These are phyloP conservation scores for Noctua fimbriata DNA, from an alignment of 2,888 invertebrate genomes.

Conservation along the genomic window DNA sequence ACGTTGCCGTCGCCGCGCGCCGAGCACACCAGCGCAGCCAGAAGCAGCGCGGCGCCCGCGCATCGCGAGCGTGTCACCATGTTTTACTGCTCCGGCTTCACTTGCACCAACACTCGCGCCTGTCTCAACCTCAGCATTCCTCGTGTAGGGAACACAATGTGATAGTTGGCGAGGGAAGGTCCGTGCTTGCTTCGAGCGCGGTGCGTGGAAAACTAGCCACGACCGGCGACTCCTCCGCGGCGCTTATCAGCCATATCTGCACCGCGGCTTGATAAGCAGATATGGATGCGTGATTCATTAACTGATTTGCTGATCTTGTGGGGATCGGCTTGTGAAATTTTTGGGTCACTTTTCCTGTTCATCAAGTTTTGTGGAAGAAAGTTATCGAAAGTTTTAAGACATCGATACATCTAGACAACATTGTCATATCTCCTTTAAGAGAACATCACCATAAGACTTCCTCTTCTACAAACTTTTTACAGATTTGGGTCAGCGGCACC, in stretches of 20 bases:
- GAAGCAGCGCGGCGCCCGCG: constrained; percentile 21
- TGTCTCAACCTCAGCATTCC: constrained; percentile 9
- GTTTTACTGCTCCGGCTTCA: constrained; percentile 13
- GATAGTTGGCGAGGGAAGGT: neutral
- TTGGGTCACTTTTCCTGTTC: constrained; percentile 28
- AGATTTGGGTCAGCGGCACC: neutral
- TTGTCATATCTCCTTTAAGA: neutral
- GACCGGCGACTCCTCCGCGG: constrained; percentile 7
- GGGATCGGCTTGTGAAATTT: constrained; percentile 6
- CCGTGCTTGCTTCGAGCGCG: neutral
- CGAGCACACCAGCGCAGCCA: constrained; percentile 31
- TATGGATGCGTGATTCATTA: constrained; percentile 63
- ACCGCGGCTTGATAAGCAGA: constrained; percentile 59
- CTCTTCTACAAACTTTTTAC: neutral
- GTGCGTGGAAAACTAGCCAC: constrained; percentile 24
- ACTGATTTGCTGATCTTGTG: constrained; percentile 38
- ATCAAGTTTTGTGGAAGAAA: neutral
- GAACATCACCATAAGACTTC: neutral
- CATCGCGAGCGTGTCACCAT: neutral
- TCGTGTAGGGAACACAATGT: neutral
- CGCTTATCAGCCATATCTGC: constrained; percentile 61
- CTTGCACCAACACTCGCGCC: neutral
- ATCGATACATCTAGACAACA: neutral
- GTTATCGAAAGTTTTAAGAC: neutral
- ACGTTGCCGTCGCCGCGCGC: constrained; percentile 64